These are phyloP conservation scores for Myocastor coypus DNA, from an alignment of 2,113 vertebrate genomes.

Conservation along the genomic window DNA sequence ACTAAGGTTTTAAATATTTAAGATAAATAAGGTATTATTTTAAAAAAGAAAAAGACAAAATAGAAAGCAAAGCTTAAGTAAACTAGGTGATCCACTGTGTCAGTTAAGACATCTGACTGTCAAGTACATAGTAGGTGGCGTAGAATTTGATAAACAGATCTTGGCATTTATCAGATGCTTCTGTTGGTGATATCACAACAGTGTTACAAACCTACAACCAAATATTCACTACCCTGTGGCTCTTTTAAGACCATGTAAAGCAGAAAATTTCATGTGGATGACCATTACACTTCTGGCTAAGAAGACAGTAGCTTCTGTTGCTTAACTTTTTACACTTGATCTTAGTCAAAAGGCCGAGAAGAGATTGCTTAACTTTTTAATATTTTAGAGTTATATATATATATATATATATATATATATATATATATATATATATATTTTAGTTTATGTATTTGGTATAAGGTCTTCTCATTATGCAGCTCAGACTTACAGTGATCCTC, in stretches of 20 bases:
- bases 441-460: no score
- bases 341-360: no score
- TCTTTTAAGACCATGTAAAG: not conserved
- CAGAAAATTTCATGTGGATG: slow-evolving; percentile 40
- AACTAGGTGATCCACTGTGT: not conserved
- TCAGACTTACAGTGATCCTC: no score
- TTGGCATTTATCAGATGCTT: slow-evolving; percentile 40
- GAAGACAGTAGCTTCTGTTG: not conserved
- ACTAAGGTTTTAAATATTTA: slow-evolving; percentile 48
- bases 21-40: not conserved
- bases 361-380: not conserved
- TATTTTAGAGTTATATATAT: slow-evolving; percentile 7
- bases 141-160: slow-evolving; percentile 9
- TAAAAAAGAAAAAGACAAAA: not conserved
- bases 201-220: not conserved
- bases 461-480: no score
- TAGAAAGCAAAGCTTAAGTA: slow-evolving; percentile 6
- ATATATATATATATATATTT: no score
- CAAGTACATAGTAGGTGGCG: not conserved
- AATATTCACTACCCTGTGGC: not conserved
- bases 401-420: no score
- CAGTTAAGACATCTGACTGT: not conserved
- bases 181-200: not conserved
- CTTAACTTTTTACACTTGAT: no score
- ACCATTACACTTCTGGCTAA: not conserved